Conservation (phyloP, 2,888 invertebrate species). For the Augiades crinisus region DNA sequence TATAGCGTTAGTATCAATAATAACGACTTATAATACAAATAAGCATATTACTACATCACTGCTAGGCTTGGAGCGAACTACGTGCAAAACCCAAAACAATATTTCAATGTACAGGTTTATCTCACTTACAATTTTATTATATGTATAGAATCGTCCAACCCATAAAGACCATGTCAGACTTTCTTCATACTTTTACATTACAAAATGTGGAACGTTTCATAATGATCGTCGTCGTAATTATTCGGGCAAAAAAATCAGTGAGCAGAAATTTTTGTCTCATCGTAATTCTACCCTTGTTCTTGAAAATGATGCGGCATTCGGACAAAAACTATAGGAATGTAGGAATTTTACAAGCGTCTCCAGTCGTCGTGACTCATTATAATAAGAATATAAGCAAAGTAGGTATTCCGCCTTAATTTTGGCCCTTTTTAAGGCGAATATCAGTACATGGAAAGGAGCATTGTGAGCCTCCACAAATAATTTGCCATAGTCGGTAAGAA, state of each 20-base stretch:
- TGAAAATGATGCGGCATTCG: slow-evolving; percentile 40
- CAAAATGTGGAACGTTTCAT: slow-evolving; percentile 55
- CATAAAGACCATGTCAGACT: slow-evolving; percentile 33
- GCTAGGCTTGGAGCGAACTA: too few relatives aligned
- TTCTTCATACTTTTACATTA: slow-evolving; percentile 44
- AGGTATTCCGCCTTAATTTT: slow-evolving; percentile 1
- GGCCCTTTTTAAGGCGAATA: slow-evolving; percentile 4
- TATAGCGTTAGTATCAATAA: too few relatives aligned
- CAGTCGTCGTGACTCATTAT: slow-evolving; percentile 22
- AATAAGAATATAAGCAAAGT: slow-evolving; percentile 13
- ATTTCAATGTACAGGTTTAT: too few relatives aligned
- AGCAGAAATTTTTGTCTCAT: slow-evolving; percentile 50
- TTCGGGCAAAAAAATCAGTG: slow-evolving; percentile 46
- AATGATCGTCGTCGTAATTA: slow-evolving; percentile 57
- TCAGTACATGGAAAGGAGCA: not conserved
- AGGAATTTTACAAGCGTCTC: slow-evolving; percentile 33
- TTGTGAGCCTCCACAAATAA: not conserved
- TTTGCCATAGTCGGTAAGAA: not conserved
- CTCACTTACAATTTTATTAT: too few relatives aligned
- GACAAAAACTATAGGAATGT: slow-evolving; percentile 38
- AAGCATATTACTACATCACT: too few relatives aligned
- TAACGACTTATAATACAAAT: too few relatives aligned
- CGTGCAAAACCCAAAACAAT: too few relatives aligned
- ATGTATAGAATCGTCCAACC: not conserved
- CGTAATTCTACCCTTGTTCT: slow-evolving; percentile 46